These are phyloP conservation scores for Enoplosus armatus DNA, from an alignment of 2,797 vertebrate genomes.

Conservation along the genomic window DNA sequence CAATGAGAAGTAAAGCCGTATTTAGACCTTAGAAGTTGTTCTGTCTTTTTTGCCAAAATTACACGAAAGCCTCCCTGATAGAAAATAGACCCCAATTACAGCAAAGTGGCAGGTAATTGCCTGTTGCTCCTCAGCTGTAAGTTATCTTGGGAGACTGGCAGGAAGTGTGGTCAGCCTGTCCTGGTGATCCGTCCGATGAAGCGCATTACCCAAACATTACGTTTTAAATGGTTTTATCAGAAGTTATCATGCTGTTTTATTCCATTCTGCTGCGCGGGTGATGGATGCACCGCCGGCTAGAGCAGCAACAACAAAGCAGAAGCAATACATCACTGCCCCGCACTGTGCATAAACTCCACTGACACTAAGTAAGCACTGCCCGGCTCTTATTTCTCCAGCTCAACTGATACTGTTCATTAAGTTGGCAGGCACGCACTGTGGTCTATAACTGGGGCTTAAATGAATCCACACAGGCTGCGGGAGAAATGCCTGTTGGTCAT, in stretches of 20 bases:
- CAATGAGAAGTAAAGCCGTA: neutral
- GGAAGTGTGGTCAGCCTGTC: constrained; percentile 62
- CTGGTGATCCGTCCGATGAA: constrained; percentile 57
- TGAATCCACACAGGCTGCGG: constrained; percentile 25
- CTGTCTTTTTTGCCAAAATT: neutral
- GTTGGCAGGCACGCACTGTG: constrained; percentile 23
- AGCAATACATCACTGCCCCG: constrained; percentile 72
- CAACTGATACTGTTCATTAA: constrained; percentile 57
- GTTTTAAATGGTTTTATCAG: constrained; percentile 74
- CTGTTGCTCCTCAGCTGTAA: constrained; percentile 71
- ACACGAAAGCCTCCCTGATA: constrained; percentile 39
- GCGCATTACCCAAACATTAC: constrained; percentile 78
- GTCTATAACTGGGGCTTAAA: constrained; percentile 31
- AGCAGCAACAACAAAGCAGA: constrained; percentile 41
- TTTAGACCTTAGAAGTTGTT: neutral
- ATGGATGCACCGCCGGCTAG: constrained; percentile 70
- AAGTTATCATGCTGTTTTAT: constrained; percentile 66
- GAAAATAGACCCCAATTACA: constrained; percentile 84
- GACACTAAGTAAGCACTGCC: constrained; percentile 68
- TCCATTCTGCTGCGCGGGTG: constrained; percentile 43
- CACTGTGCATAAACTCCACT: constrained; percentile 54
- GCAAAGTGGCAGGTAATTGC: constrained; percentile 80
- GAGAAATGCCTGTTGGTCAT: constrained; percentile 5
- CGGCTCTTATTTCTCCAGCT: constrained; percentile 40
- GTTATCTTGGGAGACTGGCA: constrained; percentile 51